These are phyloP conservation scores for Kuschelorhynchus macadamiae DNA, from an alignment of 2,888 invertebrate species.

Conservation along the genomic window DNA sequence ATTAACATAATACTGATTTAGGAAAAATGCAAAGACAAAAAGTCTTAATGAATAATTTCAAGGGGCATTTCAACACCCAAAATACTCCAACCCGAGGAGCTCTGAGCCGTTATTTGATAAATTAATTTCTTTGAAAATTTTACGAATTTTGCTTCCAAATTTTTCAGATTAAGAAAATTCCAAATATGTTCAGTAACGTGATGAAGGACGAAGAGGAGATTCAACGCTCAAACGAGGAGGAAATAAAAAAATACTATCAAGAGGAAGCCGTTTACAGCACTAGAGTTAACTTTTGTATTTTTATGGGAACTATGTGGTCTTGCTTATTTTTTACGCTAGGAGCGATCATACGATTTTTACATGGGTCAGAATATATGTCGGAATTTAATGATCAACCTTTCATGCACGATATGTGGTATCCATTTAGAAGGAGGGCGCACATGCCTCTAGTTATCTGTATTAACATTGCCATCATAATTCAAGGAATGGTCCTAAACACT, in stretches of 20 bases:
- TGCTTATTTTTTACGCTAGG: not conserved
- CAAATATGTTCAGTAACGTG: conserved; percentile 18
- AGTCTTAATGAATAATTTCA: too few species aligned
- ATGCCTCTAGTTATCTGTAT: not conserved
- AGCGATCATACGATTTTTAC: not conserved
- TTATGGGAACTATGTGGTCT: not conserved
- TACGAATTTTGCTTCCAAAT: too few species aligned
- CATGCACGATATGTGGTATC: conserved; percentile 33
- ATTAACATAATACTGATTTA: too few species aligned
- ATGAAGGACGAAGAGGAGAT: conserved; percentile 11
- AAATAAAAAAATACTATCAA: conserved; percentile 13
- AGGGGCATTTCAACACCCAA: too few species aligned
- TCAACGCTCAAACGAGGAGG: conserved; percentile 3
- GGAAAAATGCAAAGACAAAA: too few species aligned
- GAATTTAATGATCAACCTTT: conserved; percentile 27
- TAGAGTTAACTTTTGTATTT: conserved; percentile 6
- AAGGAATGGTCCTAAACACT: conserved; percentile 1
- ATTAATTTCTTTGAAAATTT: too few species aligned
- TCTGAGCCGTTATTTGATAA: too few species aligned
- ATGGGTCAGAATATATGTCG: not conserved
- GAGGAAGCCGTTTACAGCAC: conserved; percentile 13
- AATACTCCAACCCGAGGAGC: too few species aligned
- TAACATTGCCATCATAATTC: not conserved
- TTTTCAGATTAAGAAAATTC: conserved; percentile 24
- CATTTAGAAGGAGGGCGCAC: not conserved